Percentiles rank a stretch among this genome's conserved stretches.
Conservation (phyloP, 23 tunicate species). For the Ascidia mentula region DNA sequence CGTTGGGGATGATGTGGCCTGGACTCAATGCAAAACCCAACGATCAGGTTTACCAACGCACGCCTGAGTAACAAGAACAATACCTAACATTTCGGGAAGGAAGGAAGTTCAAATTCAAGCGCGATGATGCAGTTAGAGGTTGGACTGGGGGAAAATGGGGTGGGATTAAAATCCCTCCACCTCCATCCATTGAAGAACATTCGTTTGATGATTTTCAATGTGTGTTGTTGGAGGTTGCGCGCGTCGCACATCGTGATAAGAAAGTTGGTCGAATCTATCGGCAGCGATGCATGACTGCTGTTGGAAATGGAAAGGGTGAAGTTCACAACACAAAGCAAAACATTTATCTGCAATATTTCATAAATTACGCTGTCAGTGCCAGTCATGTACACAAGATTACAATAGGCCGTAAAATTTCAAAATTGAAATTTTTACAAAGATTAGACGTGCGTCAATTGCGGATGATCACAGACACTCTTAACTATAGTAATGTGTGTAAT, state of each 20-base stretch:
- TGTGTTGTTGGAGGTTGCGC: conserved; percentile 48
- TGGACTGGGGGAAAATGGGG: conserved; percentile 89
- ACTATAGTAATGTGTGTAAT: too few species aligned
- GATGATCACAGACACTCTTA: too few species aligned
- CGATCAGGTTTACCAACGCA: conserved; percentile 11
- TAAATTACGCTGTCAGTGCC: too few species aligned
- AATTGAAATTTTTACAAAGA: too few species aligned
- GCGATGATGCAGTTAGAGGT: conserved; percentile 34
- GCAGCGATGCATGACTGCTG: conserved; percentile 49
- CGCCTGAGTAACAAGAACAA: conserved; percentile 41
- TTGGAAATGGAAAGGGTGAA: conserved; percentile 81
- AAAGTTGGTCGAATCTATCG: conserved; percentile 63
- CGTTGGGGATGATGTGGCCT: conserved; percentile 69
- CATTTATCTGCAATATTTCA: too few species aligned
- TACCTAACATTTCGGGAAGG: conserved; percentile 19
- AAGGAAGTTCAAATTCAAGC: neutral
- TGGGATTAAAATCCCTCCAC: conserved; percentile 53
- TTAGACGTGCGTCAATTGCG: too few species aligned
- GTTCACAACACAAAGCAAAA: too few species aligned
- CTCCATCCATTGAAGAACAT: conserved; percentile 34
- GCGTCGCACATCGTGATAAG: conserved; percentile 80
- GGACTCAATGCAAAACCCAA: conserved; percentile 45
- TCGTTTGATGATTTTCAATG: conserved; percentile 45
- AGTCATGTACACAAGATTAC: too few species aligned
- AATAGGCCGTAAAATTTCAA: too few species aligned